Evolutionary conservation across 2,888 invertebrate genomes (phyloP).

Genomic region (Neoaliturus tenellus): DNA sequence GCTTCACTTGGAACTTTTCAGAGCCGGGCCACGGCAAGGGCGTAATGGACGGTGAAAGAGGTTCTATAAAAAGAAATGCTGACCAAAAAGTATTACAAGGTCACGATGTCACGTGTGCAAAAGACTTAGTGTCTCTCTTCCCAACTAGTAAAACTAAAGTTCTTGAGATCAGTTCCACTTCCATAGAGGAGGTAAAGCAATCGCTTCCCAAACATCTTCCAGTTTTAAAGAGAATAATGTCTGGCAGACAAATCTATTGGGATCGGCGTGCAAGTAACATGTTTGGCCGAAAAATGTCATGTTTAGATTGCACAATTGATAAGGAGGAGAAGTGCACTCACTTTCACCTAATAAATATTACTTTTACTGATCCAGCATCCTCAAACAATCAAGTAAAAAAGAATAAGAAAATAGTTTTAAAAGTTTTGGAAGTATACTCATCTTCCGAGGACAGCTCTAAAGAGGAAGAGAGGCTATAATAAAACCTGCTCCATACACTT

Average conservation of each 20-base stretch:
- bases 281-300: neutral
- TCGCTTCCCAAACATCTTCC: neutral
- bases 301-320: neutral
- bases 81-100: neutral
- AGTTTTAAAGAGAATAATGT: neutral
- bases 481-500: neutral
- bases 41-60: constrained; percentile 2
- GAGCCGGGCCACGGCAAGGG: constrained; percentile 34
- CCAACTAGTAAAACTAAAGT: neutral
- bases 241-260: neutral
- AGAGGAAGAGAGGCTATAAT: neutral
- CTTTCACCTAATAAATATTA: neutral
- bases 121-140: neutral
- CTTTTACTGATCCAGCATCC: neutral
- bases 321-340: neutral
- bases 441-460: neutral
- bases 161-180: neutral
- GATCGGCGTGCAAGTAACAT: neutral
- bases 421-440: neutral
- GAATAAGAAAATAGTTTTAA: neutral
- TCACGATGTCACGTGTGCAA: neutral
- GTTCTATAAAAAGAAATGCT: constrained; percentile 23
- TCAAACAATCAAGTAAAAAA: neutral
- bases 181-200: neutral
- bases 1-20: constrained; percentile 17